Percentiles rank a stretch among this genome's conserved stretches.
phyloP scores from a whole-genome alignment of 37 sponge, comb jelly and placozoan species.

The Haliclona indistincta region DNA sequence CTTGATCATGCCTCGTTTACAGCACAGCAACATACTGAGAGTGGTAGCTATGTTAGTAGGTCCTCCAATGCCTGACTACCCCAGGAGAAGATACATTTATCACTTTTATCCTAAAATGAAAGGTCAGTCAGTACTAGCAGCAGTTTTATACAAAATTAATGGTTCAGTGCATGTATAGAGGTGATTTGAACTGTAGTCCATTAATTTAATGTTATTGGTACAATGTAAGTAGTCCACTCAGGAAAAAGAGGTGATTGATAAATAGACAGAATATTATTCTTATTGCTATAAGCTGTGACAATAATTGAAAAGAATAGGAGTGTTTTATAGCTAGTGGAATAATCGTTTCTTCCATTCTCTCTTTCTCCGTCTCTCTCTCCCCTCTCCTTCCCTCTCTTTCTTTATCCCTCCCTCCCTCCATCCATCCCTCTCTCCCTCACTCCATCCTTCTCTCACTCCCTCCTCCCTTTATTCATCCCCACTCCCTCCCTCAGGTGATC shows the following conservation, averaged over 20 bases:
- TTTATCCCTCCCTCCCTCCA: too few species aligned
- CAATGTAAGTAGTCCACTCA: not conserved
- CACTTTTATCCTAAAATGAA: constrained; percentile 5
- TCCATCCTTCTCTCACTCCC: too few species aligned
- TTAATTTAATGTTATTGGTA: too few species aligned
- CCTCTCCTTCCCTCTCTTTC: too few species aligned
- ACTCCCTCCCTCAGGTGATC: not conserved
- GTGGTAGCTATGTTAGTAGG: not conserved
- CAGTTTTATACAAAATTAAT: not conserved
- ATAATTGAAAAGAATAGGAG: too few species aligned
- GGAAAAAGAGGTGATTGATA: not conserved
- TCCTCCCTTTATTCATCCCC: too few species aligned
- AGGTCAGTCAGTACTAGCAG: not conserved
- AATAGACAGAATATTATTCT: not conserved
- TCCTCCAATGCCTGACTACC: not conserved
- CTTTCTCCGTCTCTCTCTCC: too few species aligned
- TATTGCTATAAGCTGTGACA: too few species aligned
- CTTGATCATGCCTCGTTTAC: constrained; percentile 1
- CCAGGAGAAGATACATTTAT: constrained; percentile 4
- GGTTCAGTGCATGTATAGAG: not conserved
- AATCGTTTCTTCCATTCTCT: too few species aligned
- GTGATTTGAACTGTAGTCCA: too few species aligned
- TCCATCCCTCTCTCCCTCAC: too few species aligned
- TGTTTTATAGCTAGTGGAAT: too few species aligned
- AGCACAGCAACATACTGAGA: not conserved